Evolutionary conservation across 2,888 invertebrate genomes (phyloP).

Genomic region (Meloe dianella): DNA sequence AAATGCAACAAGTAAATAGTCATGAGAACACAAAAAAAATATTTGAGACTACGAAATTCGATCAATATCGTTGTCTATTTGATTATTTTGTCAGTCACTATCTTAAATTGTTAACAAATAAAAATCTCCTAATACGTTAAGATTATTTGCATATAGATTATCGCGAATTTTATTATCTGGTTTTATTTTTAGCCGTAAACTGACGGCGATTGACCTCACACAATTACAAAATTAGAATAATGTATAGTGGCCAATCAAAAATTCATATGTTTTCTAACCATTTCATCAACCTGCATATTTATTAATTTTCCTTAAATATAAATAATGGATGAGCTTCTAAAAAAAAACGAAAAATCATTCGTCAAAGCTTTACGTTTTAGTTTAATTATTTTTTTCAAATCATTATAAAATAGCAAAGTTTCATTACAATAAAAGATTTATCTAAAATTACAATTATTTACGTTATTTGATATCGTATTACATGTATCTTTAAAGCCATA

Average conservation of each 20-base stretch:
- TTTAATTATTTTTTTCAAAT: no score
- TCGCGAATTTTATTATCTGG: neutral
- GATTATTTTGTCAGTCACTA: neutral
- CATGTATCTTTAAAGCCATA: neutral
- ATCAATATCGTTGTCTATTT: neutral
- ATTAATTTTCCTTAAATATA: neutral
- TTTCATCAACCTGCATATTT: neutral
- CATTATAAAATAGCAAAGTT: no score
- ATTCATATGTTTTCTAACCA: neutral
- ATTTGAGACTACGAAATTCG: neutral
- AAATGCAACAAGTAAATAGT: no score
- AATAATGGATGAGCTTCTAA: no score
- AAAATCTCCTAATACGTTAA: neutral
- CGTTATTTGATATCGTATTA: slow-evolving; percentile 4
- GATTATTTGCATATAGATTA: neutral
- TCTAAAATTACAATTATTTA: neutral
- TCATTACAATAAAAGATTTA: neutral
- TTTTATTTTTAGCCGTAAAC: neutral
- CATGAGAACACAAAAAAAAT: no score
- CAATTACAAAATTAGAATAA: neutral
- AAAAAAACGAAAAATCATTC: neutral
- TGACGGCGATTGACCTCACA: neutral
- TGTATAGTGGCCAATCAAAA: neutral
- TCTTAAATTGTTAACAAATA: neutral
- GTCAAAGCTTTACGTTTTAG: no score